Base-by-base conservation (phyloP, 2,797 vertebrate species). In the Tragelaphus oryx region DNA sequence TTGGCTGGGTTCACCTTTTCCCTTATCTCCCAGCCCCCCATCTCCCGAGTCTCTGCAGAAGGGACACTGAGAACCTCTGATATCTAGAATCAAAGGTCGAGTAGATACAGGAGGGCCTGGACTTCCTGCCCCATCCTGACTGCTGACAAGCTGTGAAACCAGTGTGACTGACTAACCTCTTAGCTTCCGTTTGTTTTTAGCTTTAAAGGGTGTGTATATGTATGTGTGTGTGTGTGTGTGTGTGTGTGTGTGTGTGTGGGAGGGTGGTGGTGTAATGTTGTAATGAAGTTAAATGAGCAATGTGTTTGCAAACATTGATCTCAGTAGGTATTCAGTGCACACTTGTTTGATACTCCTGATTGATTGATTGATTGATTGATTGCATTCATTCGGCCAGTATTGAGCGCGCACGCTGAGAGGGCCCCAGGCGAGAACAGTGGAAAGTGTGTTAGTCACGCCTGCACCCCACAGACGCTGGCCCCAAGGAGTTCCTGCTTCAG, bases 181-280 rank as follows among this genome's bases (percentile, higher is more conserved):
- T 57, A 80, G 24, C 46, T 82, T 93, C 54, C 41, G 3, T 87
- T 91, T 80, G 59, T 17, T 55, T 75, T 94, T 86, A 82, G 80
- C 28, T 95, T 60, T 84, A 87, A 91, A 18, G 8, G 76, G 26
- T 75, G 79, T 57, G 75, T 50, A 17, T 86, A 3, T 74, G 74
- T 60, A 24, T 46, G 4, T 62, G 7, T 60, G 74, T 74, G 13
- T 30, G 28, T 14, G 28, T 14, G 59, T 10, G 54, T 20, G 22
- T 81, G n/a, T 71, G 81, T 59, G 71, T 37, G 37, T 37, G 37
- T 37, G 37, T 4, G 37, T 2, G 33, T 2, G 37, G 4, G 37
- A 37, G 37, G 28, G 59, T 68, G 30, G 30, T 52, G 55, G 75
- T 54, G 46, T 79, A 33, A 81, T 71, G 50, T 85, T 90, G 48